Conservation (phyloP, 2,888 invertebrate species). For the Oxycera nigricornis region DNA sequence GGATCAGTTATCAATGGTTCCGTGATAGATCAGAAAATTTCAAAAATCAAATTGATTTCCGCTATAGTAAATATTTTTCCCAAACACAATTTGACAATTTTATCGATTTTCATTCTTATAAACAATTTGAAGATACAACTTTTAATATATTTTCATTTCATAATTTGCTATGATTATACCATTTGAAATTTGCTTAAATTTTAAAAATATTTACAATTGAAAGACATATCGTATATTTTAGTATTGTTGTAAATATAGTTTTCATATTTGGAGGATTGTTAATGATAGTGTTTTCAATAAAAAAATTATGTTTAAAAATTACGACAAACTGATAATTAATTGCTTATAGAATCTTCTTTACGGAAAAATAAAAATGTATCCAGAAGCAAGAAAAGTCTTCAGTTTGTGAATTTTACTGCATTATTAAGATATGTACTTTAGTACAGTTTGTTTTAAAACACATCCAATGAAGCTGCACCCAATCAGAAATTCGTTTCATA, state of each 20-base stretch:
- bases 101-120: conserved; percentile 13
- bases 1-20: too few relatives aligned
- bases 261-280: neutral
- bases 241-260: neutral
- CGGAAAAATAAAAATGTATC: too few relatives aligned
- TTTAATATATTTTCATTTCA: conserved; percentile 16
- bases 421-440: too few relatives aligned
- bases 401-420: neutral
- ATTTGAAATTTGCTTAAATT: neutral
- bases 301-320: too few relatives aligned
- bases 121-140: conserved; percentile 34
- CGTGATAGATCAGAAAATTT: too few relatives aligned
- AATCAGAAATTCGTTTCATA: too few relatives aligned
- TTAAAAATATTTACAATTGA: conserved; percentile 1
- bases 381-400: neutral
- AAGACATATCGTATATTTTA: neutral
- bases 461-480: too few relatives aligned
- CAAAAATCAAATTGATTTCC: too few relatives aligned
- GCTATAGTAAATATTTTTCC: neutral
- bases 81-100: neutral
- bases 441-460: too few relatives aligned
- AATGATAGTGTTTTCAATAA: too few relatives aligned
- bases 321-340: too few relatives aligned
- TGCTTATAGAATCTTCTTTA: too few relatives aligned
- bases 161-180: neutral